These are phyloP conservation scores for Macrobrachium nipponense DNA, from an alignment of 1,140 invertebrate genomes.

Conservation along the genomic window DNA sequence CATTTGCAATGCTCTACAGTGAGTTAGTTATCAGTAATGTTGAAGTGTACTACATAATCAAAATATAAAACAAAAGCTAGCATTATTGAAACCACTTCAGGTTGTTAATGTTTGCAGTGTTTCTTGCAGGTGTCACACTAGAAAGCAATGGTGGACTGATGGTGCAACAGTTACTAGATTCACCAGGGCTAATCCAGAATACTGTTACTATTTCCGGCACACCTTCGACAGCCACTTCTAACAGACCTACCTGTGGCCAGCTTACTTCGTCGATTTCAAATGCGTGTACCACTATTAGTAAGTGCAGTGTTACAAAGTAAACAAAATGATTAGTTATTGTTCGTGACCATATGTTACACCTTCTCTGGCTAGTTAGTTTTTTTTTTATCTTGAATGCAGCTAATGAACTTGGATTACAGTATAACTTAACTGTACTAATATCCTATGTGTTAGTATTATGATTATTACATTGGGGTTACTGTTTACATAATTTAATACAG, in stretches of 20 bases:
- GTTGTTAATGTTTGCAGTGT: not conserved
- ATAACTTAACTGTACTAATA: too few relatives aligned
- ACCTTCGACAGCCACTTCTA: conserved; percentile 21
- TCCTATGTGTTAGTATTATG: too few relatives aligned
- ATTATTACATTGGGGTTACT: too few relatives aligned
- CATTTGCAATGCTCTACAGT: too few relatives aligned
- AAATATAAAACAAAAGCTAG: not conserved
- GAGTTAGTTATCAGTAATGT: too few relatives aligned
- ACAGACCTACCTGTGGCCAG: conserved; percentile 5
- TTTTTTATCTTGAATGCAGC: too few relatives aligned
- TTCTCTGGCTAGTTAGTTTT: too few relatives aligned
- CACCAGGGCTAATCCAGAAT: conserved; percentile 42
- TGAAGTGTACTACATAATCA: not conserved
- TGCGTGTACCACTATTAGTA: conserved; percentile 33
- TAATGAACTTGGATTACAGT: too few relatives aligned
- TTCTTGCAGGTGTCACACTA: conserved; percentile 33
- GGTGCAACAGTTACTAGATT: conserved; percentile 43
- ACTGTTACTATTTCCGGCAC: conserved; percentile 35
- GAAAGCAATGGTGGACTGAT: conserved; percentile 31
- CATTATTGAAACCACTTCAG: not conserved
- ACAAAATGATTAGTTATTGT: not conserved
- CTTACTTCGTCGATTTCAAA: conserved; percentile 31
- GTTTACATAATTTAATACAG: too few relatives aligned
- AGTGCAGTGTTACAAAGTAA: not conserved
- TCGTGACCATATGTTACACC: too few relatives aligned